These are phyloP conservation scores for Tenualosa ilisha DNA, from an alignment of 2,797 vertebrate species.

Conservation along the genomic window DNA sequence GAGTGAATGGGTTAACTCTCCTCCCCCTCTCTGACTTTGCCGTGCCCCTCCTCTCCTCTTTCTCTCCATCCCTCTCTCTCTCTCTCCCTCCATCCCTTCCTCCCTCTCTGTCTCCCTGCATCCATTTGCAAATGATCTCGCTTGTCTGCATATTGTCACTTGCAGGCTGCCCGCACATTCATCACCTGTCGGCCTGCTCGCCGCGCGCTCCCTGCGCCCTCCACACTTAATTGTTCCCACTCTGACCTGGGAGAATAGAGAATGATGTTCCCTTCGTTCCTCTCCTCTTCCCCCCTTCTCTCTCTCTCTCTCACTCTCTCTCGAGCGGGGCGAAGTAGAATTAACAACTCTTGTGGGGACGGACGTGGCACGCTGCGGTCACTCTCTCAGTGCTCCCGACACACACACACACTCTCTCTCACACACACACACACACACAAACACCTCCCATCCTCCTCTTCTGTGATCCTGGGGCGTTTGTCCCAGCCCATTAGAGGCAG, in stretches of 20 bases:
- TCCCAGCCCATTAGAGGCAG: constrained; percentile 48
- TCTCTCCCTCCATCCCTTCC: constrained; percentile 57
- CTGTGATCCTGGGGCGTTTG: constrained; percentile 63
- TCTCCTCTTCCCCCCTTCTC: constrained; percentile 28
- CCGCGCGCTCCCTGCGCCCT: constrained; percentile 75
- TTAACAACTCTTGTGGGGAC: constrained; percentile 61
- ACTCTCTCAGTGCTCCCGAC: constrained; percentile 10
- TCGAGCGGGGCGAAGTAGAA: constrained; percentile 49
- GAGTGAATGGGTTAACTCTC: constrained; percentile 66
- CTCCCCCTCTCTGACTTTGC: constrained; percentile 36
- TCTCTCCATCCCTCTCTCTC: constrained; percentile 52
- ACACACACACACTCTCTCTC: constrained; percentile 9
- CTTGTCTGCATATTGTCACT: constrained; percentile 93
- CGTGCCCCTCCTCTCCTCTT: background rate
- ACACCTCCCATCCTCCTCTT: constrained; percentile 27
- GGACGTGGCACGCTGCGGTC: constrained; percentile 50
- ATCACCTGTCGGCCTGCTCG: constrained; percentile 81
- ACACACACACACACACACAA: too few species aligned
- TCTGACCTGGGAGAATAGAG: constrained; percentile 83
- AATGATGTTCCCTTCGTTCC: constrained; percentile 66
- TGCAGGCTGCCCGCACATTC: constrained; percentile 84
- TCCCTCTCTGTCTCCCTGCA: constrained; percentile 65
- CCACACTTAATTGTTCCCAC: constrained; percentile 85
- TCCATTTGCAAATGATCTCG: constrained; percentile 90
- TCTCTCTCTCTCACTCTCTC: background rate